Percentiles rank a stretch among this genome's conserved stretches.
phyloP scores from a whole-genome alignment of 2,888 invertebrate genomes.

The Nomada hirtipes region DNA sequence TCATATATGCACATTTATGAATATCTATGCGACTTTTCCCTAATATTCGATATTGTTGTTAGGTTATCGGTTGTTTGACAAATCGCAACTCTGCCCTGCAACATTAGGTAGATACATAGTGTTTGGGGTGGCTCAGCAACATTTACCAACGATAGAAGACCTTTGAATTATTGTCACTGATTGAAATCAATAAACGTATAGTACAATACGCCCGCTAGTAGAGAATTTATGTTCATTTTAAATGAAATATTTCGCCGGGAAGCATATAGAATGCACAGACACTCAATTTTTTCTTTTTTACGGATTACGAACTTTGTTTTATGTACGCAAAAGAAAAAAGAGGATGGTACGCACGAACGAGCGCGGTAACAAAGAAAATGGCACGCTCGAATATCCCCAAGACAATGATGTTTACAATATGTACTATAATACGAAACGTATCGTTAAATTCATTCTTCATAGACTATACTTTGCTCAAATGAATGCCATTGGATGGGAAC shows the following conservation, averaged over 20 bases:
- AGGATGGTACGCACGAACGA: neutral
- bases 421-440: conserved; percentile 11
- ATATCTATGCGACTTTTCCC: conserved; percentile 2
- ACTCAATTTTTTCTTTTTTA: neutral
- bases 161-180: conserved; percentile 21
- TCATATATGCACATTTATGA: conserved; percentile 4
- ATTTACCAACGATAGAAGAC: conserved; percentile 21
- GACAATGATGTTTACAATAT: conserved; percentile 26
- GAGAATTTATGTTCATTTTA: conserved; percentile 26
- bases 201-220: conserved; percentile 12
- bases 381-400: neutral
- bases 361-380: neutral
- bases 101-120: neutral
- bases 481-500: conserved; percentile 38
- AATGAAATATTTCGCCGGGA: conserved; percentile 6
- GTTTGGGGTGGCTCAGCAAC: conserved; percentile 15
- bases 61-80: conserved; percentile 47
- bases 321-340: neutral
- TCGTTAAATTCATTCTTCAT: conserved; percentile 37
- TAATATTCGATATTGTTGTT: conserved; percentile 17
- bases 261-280: neutral
- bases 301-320: neutral
- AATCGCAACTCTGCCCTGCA: neutral
- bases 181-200: conserved; percentile 30
- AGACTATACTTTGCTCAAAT: conserved; percentile 11